Percentiles rank a stretch among this genome's conserved stretches.
These are phyloP conservation scores for Cheilosia grossa DNA, from an alignment of 2,888 invertebrate genomes.

Conservation along the genomic window DNA sequence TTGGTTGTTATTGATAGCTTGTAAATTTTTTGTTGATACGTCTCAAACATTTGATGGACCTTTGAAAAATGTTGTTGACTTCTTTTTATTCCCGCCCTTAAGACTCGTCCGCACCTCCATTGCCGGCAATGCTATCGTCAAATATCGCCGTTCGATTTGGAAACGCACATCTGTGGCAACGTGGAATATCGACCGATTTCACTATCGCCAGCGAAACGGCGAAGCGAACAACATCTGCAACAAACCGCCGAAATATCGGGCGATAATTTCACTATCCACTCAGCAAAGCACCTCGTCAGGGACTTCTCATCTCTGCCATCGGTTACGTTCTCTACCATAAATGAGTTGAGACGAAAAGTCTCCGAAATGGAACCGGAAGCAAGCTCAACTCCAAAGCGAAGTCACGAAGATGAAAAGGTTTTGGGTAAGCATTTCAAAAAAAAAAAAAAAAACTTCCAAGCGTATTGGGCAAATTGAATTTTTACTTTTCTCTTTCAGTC, in stretches of 20 bases:
- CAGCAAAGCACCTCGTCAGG: background rate
- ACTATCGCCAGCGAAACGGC: conserved; percentile 8
- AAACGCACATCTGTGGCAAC: conserved; percentile 43
- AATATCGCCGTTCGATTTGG: conserved; percentile 69
- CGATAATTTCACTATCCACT: conserved; percentile 16
- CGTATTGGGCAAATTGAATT: background rate
- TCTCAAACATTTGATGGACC: too few relatives aligned
- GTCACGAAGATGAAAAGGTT: conserved; percentile 77
- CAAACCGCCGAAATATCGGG: conserved; percentile 22
- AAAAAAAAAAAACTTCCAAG: background rate
- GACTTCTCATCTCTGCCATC: conserved; percentile 32
- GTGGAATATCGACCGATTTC: background rate
- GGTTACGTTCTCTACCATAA: conserved; percentile 48
- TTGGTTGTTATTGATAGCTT: too few relatives aligned
- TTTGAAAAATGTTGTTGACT: background rate
- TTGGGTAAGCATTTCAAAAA: conserved; percentile 71
- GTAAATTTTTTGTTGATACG: too few relatives aligned
- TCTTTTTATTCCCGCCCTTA: background rate
- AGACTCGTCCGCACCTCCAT: conserved; percentile 67
- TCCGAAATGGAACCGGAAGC: conserved; percentile 60
- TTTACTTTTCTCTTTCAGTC: conserved; percentile 76
- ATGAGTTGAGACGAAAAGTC: conserved; percentile 45
- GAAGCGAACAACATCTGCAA: conserved; percentile 6
- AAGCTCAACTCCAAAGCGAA: conserved; percentile 14
- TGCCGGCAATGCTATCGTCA: conserved; percentile 61